Percentiles rank a stretch among this genome's conserved stretches.
phyloP scores from a whole-genome alignment of 2,113 vertebrate genomes.

The Reinhardtius hippoglossoides region DNA sequence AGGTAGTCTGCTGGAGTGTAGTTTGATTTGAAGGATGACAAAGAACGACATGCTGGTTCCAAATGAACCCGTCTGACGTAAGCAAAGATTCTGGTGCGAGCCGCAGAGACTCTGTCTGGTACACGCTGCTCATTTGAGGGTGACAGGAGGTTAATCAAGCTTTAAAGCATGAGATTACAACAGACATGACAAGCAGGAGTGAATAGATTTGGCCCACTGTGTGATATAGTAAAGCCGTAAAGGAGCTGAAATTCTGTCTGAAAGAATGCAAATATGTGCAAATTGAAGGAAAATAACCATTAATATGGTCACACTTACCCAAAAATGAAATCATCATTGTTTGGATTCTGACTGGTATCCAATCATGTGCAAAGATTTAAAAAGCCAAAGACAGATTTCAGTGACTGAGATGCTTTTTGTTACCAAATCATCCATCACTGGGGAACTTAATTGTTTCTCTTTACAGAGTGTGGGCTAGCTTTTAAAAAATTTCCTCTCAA shows the following conservation, averaged over 20 bases:
- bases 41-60: conserved; percentile 55
- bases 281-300: not conserved
- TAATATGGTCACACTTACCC: conserved; percentile 19
- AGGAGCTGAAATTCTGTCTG: conserved; percentile 7
- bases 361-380: not conserved
- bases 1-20: conserved; percentile 59
- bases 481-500: conserved; percentile 7
- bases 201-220: conserved; percentile 63
- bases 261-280: conserved; percentile 26
- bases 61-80: conserved; percentile 65
- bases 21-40: conserved; percentile 64
- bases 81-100: conserved; percentile 45
- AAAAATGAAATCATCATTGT: conserved; percentile 11
- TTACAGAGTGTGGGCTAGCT: conserved; percentile 12
- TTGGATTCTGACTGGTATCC: conserved; percentile 1
- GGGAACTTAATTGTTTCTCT: conserved; percentile 52
- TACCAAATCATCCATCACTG: conserved; percentile 35
- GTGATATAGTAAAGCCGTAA: conserved; percentile 23
- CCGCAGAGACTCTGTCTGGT: conserved; percentile 54
- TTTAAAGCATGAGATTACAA: conserved; percentile 77
- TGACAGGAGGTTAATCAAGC: conserved; percentile 78
- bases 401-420: conserved; percentile 41
- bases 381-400: conserved; percentile 31
- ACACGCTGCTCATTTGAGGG: conserved; percentile 61
- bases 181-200: conserved; percentile 69